phyloP scores from a whole-genome alignment of 2,113 vertebrate genomes.

The Mormyrus iriodes region DNA sequence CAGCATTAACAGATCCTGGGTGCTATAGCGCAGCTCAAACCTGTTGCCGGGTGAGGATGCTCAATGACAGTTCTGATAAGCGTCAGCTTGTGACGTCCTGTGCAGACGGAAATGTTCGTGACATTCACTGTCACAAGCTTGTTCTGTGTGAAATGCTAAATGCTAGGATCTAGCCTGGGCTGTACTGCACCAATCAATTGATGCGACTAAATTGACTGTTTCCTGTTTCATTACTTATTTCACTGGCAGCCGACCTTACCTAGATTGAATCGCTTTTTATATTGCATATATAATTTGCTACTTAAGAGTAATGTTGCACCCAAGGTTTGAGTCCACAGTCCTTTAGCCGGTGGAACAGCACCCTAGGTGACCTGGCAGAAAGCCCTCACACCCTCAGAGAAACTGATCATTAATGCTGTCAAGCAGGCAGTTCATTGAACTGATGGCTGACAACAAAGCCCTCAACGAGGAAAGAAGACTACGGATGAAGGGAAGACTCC shows the following conservation, averaged over 20 bases:
- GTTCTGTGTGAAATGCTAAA: not conserved
- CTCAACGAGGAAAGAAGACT: not conserved
- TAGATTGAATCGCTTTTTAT: not conserved
- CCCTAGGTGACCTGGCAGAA: not conserved
- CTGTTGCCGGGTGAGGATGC: constrained; percentile 21
- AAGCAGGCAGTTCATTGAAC: not conserved
- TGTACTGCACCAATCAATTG: not conserved
- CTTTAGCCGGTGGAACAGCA: not conserved
- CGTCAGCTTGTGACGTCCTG: constrained; percentile 17
- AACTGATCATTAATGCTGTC: constrained; percentile 10
- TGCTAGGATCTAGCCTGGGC: not conserved
- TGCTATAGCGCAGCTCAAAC: not conserved
- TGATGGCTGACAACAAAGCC: not conserved
- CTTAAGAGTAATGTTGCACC: not conserved
- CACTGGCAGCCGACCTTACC: not conserved
- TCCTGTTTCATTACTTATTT: not conserved
- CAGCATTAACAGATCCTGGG: constrained; percentile 10
- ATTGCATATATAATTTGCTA: not conserved
- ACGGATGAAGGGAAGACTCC: not conserved
- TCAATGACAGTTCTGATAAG: not conserved
- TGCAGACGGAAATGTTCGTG: constrained; percentile 4
- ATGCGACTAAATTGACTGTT: not conserved
- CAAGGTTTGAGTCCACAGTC: not conserved
- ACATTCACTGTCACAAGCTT: not conserved
- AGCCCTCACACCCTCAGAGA: not conserved